phyloP scores from a whole-genome alignment of 2,888 invertebrate genomes.

The Ormyrus nitidulus region DNA sequence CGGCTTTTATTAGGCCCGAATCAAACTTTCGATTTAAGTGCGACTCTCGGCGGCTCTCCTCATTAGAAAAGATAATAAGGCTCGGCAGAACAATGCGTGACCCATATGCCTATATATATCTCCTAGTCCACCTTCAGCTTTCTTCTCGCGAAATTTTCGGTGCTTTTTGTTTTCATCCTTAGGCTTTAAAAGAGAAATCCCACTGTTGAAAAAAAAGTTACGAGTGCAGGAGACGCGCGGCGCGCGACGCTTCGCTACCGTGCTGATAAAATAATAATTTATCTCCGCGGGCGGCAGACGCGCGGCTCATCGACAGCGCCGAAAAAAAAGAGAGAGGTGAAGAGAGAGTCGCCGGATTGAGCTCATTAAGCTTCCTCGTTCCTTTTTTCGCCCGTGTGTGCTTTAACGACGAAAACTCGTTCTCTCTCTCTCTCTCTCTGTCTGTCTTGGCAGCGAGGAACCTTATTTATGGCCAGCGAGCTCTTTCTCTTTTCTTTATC shows the following conservation, averaged over 20 bases:
- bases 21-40: constrained; percentile 26
- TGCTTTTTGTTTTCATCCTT: not conserved
- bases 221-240: constrained; percentile 7
- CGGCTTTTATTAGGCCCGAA: constrained; percentile 2
- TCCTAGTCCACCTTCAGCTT: constrained; percentile 14
- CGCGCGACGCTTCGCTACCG: constrained; percentile 8
- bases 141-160: constrained; percentile 33
- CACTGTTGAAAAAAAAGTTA: constrained; percentile 1
- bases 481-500: constrained; percentile 44
- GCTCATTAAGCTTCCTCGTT: constrained; percentile 44
- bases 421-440: not conserved
- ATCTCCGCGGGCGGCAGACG: not conserved
- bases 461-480: constrained; percentile 47
- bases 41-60: not conserved
- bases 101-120: constrained; percentile 27
- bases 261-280: constrained; percentile 42
- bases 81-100: constrained; percentile 43
- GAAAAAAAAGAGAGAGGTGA: not conserved
- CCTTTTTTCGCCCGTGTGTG: constrained; percentile 1
- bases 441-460: constrained; percentile 8
- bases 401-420: constrained; percentile 44
- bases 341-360: constrained; percentile 38
- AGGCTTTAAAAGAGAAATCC: constrained; percentile 43
- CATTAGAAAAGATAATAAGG: constrained; percentile 46
- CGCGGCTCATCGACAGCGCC: not conserved